Evolutionary conservation across 2,113 vertebrate species (phyloP), one percentile per base, ranked within the genome.

Genomic region (Eleginops maclovinus): DNA sequence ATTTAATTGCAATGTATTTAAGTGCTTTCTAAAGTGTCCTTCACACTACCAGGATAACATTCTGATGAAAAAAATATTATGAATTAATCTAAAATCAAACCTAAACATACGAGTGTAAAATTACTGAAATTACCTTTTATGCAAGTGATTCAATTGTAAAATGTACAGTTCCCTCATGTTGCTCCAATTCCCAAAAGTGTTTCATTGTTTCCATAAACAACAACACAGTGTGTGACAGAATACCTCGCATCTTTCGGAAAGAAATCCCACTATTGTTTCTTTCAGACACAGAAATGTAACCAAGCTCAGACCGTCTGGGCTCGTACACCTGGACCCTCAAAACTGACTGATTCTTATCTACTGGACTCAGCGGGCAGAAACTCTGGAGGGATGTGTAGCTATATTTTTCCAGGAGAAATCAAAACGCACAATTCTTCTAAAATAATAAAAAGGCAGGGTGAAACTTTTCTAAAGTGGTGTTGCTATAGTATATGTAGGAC

Each of bases 331-430:
- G 49, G 68, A 76, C 71, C 49, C 13, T 63, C 61, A 76, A 41
- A 74, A 81, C 68, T 75, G 71, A 78, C 55, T 31, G 47, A 65
- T 49, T 61, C 8, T 72, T 65, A 75, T 73, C 72, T 78, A 51
- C 55, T 66, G 54, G 4, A 59, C 53, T 46, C 15, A 8, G 56
- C 43, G 49, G 28, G 41, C 66, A 65, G 63, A 54, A 41, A 22
- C 70, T 28, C 3, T 22, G 22, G 1, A 15, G 12, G 13, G 15
- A 53, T 28, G 41, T 68, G 46, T 31, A 14, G 56, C 55, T 24
- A 53, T 3, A 13, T 26, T 56, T 28, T 56, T 56, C 24, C 54
- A 56, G 28, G 14, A 26, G 24, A 6, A 55, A 55, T 55, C 24
- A 7, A 55, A 26, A n/a, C 41, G 40, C 3, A 1, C 22, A 43